Evolutionary conservation across 2,113 vertebrate species (phyloP), one percentile per base, ranked within the genome.

Genomic region (Tichodroma muraria): DNA sequence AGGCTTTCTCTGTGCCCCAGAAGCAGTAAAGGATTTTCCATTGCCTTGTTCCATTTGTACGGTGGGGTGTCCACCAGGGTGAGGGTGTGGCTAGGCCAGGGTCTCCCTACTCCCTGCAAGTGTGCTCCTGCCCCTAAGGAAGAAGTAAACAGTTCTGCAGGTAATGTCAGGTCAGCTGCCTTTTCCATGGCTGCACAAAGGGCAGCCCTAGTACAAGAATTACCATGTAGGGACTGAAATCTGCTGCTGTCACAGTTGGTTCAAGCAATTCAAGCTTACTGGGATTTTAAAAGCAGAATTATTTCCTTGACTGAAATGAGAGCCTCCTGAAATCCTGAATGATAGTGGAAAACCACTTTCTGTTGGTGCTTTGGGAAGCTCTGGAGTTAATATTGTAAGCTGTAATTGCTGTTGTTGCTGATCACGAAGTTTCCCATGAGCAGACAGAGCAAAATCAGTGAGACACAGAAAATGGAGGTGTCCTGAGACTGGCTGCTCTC

Each of bases 61-160:
- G 3, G 6, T 0, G 21, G 8, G 23, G 12, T 1, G 14, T 28
- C 11, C 1, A 4, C 9, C 6, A 2, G 5, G 14, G 23, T 5
- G 0, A 13, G 27, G 11, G 1, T 5, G 2, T 1, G 2, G 8
- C 9, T 12, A 1, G 2, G 10, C 6, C 4, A 6, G 16, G 9
- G 19, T 65, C 25, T 78, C 38, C 1, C 0, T 68, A 14, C 25
- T 42, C 16, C 11, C 15, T n/a, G 19, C 0, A 6, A 1, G 12
- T 7, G 56, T 37, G 19, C 31, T 44, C 4, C 24, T 78, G 52
- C 15, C 54, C 28, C 38, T 8, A 6, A 7, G 11, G 30, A 14
- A 80, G 10, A 8, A 18, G 8, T 6, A 22, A 23, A 27, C 9
- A 1, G 13, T n/a, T 6, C 11, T 4, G 9, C 0, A 9, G 21